Evolutionary conservation across 2,113 vertebrate species (phyloP), one percentile per base, ranked within the genome.

Genomic region (Sorex araneus): DNA sequence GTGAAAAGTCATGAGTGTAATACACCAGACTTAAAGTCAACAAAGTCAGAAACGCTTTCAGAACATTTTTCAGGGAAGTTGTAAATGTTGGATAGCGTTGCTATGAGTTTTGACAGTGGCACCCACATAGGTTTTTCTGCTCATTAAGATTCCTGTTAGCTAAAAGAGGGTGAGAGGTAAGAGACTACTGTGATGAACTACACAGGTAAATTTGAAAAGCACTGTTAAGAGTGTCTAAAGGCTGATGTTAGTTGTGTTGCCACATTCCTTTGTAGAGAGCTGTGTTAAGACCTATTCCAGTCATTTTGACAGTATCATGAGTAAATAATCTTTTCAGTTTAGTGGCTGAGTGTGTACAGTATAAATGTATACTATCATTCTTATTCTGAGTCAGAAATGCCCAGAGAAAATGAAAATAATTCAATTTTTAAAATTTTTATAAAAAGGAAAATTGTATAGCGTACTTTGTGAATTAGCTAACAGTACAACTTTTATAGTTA

Each of bases 31-130:
- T 93, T 93, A 92, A 75, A 78, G 13, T 78, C 90, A 66, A 30
- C 30, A 45, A 70, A 11, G 43, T 84, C 2, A 47, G 57, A 18
- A 40, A 57, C 47, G 89, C 84, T 69, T 75, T 21, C 2, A 54
- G 64, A 84, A 15, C 1, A 50, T 50, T 80, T 82, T 92, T 94
- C 27, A 28, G 21, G 28, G 79, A 87, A 89, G 77, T 85, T 69
- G 57, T 19, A 76, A 73, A 71, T 79, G 23, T 69, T 87, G 57
- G 28, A 32, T 90, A 9, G 8, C 0, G 3, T 93, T 86, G 81
- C 27, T 94, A 2, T 77, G 64, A 66, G 64, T 93, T 11, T 60
- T 27, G 28, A 75, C 80, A 45, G 76, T 78, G 47, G 36, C 16
- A 8, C 70, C 60, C 40, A 8, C 63, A 10, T 5, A 83, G 1